A percentile compares a stretch with the other conserved stretches of the same genome.
Evolutionary conservation across 2,888 invertebrate genomes (phyloP).

Genomic region (Rhopalosiphum nymphaeae): DNA sequence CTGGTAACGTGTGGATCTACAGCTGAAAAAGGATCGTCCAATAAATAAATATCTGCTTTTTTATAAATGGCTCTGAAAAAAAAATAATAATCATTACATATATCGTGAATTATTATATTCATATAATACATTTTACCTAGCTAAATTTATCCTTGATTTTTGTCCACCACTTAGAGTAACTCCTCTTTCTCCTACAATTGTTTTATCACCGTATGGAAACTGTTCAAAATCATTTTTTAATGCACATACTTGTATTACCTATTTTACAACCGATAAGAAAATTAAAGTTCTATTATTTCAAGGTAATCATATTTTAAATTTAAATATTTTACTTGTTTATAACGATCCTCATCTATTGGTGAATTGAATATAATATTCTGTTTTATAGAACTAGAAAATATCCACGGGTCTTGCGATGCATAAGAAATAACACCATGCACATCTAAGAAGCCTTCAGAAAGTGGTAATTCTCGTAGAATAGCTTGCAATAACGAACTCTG

Average conservation of each 20-base stretch:
- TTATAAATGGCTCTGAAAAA: constrained; percentile 72
- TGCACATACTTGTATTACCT: constrained; percentile 80
- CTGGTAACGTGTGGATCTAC: constrained; percentile 74
- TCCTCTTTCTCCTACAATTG: constrained; percentile 89
- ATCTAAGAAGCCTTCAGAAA: constrained; percentile 76
- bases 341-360: constrained; percentile 79
- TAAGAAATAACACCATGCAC: constrained; percentile 82
- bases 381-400: constrained; percentile 84
- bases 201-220: constrained; percentile 85
- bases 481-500: constrained; percentile 80
- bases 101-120: neutral
- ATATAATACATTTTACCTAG: constrained; percentile 69
- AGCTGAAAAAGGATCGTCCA: constrained; percentile 75
- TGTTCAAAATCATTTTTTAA: constrained; percentile 81
- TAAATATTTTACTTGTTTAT: constrained; percentile 72
- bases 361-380: constrained; percentile 94
- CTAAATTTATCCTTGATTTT: constrained; percentile 78
- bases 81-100: neutral
- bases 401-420: constrained; percentile 90
- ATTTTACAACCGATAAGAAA: constrained; percentile 68
- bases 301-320: neutral
- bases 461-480: constrained; percentile 82
- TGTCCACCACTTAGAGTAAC: constrained; percentile 89
- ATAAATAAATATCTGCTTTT: constrained; percentile 73
- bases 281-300: neutral